Evolutionary conservation across 1,140 invertebrate species (phyloP).

Genomic region (Drepana arcuata): DNA sequence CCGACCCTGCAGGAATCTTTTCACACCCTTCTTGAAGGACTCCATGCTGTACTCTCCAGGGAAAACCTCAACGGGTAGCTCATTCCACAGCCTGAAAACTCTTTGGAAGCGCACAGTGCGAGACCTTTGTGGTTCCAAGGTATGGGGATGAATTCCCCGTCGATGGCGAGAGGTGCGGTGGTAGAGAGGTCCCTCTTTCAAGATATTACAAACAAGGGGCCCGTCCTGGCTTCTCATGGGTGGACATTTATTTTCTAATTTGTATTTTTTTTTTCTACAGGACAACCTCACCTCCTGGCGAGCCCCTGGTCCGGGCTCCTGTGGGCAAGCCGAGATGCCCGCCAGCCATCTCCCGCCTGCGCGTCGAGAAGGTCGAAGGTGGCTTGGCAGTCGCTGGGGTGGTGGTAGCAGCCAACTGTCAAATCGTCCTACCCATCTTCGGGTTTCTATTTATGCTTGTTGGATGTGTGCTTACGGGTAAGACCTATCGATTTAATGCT

Average conservation of each 20-base stretch:
- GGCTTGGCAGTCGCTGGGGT: constrained; percentile 82
- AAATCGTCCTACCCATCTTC: constrained; percentile 82
- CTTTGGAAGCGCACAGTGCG: too few relatives aligned
- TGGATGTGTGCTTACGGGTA: constrained; percentile 81
- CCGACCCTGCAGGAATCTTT: too few relatives aligned
- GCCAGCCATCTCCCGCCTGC: constrained; percentile 71
- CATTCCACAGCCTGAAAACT: too few relatives aligned
- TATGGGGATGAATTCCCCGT: too few relatives aligned
- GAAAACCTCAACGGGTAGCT: too few relatives aligned
- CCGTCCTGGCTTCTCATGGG: too few relatives aligned
- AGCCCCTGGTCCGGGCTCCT: constrained; percentile 54
- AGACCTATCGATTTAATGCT: too few relatives aligned
- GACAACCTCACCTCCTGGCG: constrained; percentile 58
- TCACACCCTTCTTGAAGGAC: too few relatives aligned
- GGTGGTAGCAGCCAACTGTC: constrained; percentile 82
- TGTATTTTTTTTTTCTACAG: constrained; percentile 24
- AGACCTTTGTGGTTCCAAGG: too few relatives aligned
- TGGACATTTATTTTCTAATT: constrained; percentile 3
- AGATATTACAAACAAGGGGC: not conserved
- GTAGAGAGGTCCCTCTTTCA: too few relatives aligned
- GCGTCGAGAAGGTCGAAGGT: constrained; percentile 82
- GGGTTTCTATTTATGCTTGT: constrained; percentile 82
- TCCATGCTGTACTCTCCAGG: too few relatives aligned
- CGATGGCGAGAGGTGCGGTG: too few relatives aligned
- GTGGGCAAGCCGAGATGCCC: constrained; percentile 74